A percentile compares a stretch with the other conserved stretches of the same genome.
phyloP scores from a whole-genome alignment of 2,888 invertebrate genomes.

The Drosophila pseudotalamancana region DNA sequence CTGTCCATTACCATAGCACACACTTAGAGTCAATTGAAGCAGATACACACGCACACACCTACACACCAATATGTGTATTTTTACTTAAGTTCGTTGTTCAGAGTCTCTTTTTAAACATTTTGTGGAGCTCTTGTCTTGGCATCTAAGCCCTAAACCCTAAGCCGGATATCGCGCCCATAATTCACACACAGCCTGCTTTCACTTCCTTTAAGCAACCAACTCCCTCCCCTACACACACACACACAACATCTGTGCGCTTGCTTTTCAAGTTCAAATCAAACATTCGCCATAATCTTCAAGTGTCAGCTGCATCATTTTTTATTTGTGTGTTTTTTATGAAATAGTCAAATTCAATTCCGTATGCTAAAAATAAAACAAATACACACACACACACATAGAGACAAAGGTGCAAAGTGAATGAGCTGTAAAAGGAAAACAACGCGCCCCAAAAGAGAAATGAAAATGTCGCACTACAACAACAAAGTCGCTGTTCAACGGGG shows the following conservation, averaged over 20 bases:
- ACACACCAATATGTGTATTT: conserved; percentile 2
- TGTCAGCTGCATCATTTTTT: conserved; percentile 68
- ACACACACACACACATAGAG: conserved; percentile 7
- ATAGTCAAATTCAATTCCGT: conserved; percentile 42
- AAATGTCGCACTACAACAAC: conserved; percentile 60
- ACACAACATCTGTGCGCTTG: background rate
- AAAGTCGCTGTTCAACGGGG: conserved; percentile 41
- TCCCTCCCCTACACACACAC: background rate
- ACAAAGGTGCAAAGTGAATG: conserved; percentile 71
- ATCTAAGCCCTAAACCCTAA: conserved; percentile 39
- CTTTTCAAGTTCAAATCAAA: conserved; percentile 77
- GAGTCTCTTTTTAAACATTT: conserved; percentile 56
- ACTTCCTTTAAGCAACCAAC: conserved; percentile 45
- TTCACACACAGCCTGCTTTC: conserved; percentile 49
- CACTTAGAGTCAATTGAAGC: conserved; percentile 63
- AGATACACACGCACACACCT: conserved; percentile 6
- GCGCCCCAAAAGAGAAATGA: conserved; percentile 30
- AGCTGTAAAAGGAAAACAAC: conserved; percentile 53
- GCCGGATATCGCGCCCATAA: conserved; percentile 67
- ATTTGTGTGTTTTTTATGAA: conserved; percentile 15
- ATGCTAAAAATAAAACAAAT: conserved; percentile 47
- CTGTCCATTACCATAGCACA: conserved; percentile 58
- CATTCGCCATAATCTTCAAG: conserved; percentile 73
- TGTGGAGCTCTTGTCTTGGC: conserved; percentile 38
- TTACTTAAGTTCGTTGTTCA: conserved; percentile 11